Percentiles rank a stretch among this genome's conserved stretches.
Evolutionary conservation across 2,797 vertebrate species (phyloP).

Genomic region (Tragopan temminckii): DNA sequence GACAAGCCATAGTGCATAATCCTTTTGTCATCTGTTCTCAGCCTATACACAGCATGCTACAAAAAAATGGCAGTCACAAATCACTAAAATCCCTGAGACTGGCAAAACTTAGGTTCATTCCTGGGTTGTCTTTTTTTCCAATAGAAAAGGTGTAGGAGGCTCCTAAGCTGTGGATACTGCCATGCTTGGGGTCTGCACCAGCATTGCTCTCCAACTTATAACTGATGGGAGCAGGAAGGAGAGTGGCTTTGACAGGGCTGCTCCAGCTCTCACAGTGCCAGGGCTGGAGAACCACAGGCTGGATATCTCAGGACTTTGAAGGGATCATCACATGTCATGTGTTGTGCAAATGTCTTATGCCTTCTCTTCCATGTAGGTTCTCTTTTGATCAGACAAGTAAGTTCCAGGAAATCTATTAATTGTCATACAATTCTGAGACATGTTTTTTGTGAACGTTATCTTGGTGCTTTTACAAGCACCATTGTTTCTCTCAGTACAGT

Average conservation of each 20-base stretch:
- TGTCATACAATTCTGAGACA: background rate
- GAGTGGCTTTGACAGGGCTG: fast-evolving
- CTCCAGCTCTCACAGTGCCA: background rate
- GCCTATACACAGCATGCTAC: background rate
- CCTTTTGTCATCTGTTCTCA: background rate
- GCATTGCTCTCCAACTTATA: background rate
- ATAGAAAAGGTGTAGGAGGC: background rate
- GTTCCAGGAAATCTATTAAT: background rate
- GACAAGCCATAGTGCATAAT: background rate
- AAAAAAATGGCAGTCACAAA: background rate
- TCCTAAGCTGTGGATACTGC: background rate
- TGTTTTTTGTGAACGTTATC: background rate
- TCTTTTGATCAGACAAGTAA: background rate
- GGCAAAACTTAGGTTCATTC: background rate
- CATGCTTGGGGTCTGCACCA: background rate
- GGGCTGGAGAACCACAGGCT: background rate
- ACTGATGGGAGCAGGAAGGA: fast-evolving
- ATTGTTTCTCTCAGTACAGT: background rate
- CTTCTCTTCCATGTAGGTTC: background rate
- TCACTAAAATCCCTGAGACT: background rate
- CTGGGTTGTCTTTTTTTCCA: background rate
- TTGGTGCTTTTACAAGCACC: background rate
- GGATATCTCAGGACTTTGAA: background rate
- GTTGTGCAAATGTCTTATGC: background rate
- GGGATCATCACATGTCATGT: background rate